These are phyloP conservation scores for Bellardia pandia DNA, from an alignment of 2,888 invertebrate species.

Conservation along the genomic window DNA sequence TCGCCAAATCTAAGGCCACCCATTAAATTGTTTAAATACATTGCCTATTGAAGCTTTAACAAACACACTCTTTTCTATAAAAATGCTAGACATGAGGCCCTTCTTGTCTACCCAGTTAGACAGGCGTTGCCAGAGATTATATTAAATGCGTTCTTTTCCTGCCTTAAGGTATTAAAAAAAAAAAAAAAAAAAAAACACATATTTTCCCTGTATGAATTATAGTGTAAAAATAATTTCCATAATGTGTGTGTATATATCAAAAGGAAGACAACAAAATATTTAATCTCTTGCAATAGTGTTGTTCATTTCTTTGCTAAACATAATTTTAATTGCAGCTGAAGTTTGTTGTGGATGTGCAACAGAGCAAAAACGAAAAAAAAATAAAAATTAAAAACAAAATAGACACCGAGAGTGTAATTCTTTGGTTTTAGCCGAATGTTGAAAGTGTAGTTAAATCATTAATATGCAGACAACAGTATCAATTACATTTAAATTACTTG, in stretches of 20 bases:
- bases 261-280: slow-evolving; percentile 17
- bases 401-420: slow-evolving; percentile 41
- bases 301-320: slow-evolving; percentile 25
- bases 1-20: slow-evolving; percentile 71
- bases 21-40: slow-evolving; percentile 63
- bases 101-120: background rate
- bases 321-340: slow-evolving; percentile 70
- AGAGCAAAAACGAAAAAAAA: slow-evolving; percentile 2
- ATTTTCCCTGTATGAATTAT: slow-evolving; percentile 41
- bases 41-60: slow-evolving; percentile 15
- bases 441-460: slow-evolving; percentile 74
- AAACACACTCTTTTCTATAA: background rate
- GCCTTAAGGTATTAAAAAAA: slow-evolving; percentile 41
- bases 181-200: background rate
- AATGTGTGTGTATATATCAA: background rate
- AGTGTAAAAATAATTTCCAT: slow-evolving; percentile 55
- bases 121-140: slow-evolving; percentile 57
- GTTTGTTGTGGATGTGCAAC: slow-evolving; percentile 43
- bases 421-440: slow-evolving; percentile 66
- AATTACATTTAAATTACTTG: slow-evolving; percentile 82
- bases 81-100: background rate
- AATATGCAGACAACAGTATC: slow-evolving; percentile 79
- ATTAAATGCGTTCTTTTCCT: slow-evolving; percentile 56
- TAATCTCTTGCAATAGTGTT: slow-evolving; percentile 12
- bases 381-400: slow-evolving; percentile 19